Evolutionary conservation across 2,797 vertebrate species (phyloP).

Genomic region (Chromis chromis): DNA sequence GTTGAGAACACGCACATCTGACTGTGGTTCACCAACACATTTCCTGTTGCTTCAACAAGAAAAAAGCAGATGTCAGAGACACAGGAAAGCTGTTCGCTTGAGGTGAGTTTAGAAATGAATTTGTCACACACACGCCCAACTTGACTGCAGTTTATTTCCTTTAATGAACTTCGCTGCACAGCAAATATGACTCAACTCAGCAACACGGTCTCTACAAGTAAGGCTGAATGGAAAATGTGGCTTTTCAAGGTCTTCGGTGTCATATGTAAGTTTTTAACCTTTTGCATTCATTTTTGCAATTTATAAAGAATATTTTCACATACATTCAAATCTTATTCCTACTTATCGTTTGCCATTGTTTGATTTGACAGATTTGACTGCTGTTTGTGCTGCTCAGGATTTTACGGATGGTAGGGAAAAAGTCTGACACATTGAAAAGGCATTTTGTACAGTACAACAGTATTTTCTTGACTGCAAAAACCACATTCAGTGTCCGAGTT

Average conservation of each 20-base stretch:
- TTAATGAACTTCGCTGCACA: slow-evolving; percentile 8
- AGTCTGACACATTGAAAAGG: not conserved
- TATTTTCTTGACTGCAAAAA: not conserved
- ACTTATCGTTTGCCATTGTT: not conserved
- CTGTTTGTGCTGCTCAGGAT: slow-evolving; percentile 48
- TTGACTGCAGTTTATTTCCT: slow-evolving; percentile 36
- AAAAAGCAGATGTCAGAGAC: slow-evolving; percentile 32
- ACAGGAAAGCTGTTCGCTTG: slow-evolving; percentile 55
- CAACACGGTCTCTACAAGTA: slow-evolving; percentile 33
- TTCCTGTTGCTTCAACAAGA: slow-evolving; percentile 65
- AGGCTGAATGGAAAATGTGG: slow-evolving; percentile 70
- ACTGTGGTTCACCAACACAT: slow-evolving; percentile 57
- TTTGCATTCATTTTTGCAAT: not conserved
- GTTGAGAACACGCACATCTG: slow-evolving; percentile 12
- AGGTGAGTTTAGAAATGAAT: slow-evolving; percentile 47
- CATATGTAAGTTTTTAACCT: slow-evolving; percentile 65
- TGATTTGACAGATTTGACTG: slow-evolving; percentile 55
- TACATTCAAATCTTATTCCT: not conserved
- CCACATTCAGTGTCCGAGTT: not conserved
- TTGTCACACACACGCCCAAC: slow-evolving; percentile 46
- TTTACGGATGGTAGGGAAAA: slow-evolving; percentile 44
- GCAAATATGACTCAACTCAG: slow-evolving; percentile 40
- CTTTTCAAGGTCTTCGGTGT: slow-evolving; percentile 46
- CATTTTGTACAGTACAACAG: not conserved
- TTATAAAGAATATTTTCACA: not conserved